Evolutionary conservation across 2,888 invertebrate genomes (phyloP).

Genomic region (Epirrita christyi): DNA sequence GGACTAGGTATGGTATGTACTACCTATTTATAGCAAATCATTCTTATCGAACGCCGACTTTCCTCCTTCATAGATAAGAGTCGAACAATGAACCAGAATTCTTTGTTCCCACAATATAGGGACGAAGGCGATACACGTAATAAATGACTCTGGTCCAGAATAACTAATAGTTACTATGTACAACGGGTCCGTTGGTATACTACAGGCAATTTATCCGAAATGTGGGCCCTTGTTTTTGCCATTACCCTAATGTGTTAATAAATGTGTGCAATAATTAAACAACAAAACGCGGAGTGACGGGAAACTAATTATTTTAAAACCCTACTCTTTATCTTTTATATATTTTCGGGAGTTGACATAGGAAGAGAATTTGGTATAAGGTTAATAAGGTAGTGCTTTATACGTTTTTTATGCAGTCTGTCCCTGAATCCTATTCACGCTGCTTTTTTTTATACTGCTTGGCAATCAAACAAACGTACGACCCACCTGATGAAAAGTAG

Average conservation of each 20-base stretch:
- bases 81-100: conserved; percentile 53
- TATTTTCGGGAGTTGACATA: not conserved
- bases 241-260: conserved; percentile 80
- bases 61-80: conserved; percentile 43
- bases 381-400: not conserved
- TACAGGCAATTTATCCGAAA: conserved; percentile 72
- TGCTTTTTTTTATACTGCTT: too few species aligned
- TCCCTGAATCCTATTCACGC: too few species aligned
- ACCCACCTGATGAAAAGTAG: too few species aligned
- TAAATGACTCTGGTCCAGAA: conserved; percentile 50
- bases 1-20: too few species aligned
- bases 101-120: conserved; percentile 59
- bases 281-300: conserved; percentile 65
- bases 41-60: conserved; percentile 31
- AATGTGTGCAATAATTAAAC: conserved; percentile 80
- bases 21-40: not conserved
- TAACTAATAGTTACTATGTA: conserved; percentile 14
- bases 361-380: not conserved
- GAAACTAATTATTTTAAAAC: conserved; percentile 69
- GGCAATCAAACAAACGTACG: too few species aligned
- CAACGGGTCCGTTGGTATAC: conserved; percentile 34
- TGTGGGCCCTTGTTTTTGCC: conserved; percentile 73
- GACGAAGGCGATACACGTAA: conserved; percentile 61
- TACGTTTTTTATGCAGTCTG: too few species aligned
- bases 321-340: conserved; percentile 35